phyloP scores from a whole-genome alignment of 35 echinoderm and acorn worm species.

The Diadema setosum region DNA sequence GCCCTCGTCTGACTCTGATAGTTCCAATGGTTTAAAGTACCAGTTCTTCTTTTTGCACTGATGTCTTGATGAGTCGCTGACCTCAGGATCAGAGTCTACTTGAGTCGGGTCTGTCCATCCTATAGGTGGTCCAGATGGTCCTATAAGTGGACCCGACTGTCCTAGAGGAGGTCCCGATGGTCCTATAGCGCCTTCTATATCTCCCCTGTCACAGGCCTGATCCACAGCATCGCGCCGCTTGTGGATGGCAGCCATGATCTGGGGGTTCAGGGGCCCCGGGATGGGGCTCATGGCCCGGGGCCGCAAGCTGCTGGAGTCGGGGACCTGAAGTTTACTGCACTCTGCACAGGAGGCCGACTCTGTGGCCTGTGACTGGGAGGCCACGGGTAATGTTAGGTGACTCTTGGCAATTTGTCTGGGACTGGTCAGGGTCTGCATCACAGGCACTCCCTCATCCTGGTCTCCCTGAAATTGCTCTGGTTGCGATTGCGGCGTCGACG shows the following conservation, averaged over 20 bases:
- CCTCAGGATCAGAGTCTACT: constrained; percentile 50
- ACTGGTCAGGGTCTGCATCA: background rate
- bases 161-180: background rate
- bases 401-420: constrained; percentile 13
- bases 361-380: background rate
- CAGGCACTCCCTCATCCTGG: background rate
- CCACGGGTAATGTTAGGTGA: background rate
- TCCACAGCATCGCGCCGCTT: constrained; percentile 3
- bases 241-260: background rate
- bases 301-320: background rate
- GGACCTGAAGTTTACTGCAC: constrained; percentile 33
- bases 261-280: background rate
- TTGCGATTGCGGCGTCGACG: background rate
- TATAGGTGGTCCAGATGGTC: background rate
- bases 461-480: background rate
- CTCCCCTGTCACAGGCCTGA: background rate
- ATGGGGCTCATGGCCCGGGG: background rate
- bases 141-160: background rate
- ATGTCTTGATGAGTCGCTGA: constrained; percentile 25
- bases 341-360: constrained; percentile 1
- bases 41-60: constrained; percentile 16
- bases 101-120: background rate
- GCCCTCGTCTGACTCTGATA: constrained; percentile 38
- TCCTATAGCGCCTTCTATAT: background rate
- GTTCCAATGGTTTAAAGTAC: constrained; percentile 56